phyloP scores from a whole-genome alignment of 1,140 invertebrate genomes.

The Drosophila burlai region DNA sequence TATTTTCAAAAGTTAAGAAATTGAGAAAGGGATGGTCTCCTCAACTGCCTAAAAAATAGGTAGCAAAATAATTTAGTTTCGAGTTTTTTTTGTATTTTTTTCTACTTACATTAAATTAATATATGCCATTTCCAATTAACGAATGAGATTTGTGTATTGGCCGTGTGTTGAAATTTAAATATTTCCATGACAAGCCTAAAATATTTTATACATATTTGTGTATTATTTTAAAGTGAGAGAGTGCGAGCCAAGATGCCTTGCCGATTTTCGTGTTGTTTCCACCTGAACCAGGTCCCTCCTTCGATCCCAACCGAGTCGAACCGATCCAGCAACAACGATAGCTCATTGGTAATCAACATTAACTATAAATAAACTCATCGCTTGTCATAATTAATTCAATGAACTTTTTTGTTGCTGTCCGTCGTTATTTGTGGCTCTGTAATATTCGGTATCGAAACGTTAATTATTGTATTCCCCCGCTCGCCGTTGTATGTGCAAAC shows the following conservation, averaged over 20 bases:
- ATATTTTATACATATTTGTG: neutral
- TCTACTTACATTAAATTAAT: neutral
- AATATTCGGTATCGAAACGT: conserved; percentile 36
- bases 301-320: neutral
- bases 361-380: conserved; percentile 73
- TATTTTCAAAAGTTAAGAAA: neutral
- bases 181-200: neutral
- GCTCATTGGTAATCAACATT: conserved; percentile 66
- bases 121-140: neutral
- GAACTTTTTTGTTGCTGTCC: conserved; percentile 40
- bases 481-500: conserved; percentile 25
- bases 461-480: conserved; percentile 16
- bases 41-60: conserved; percentile 5
- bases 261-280: neutral
- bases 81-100: neutral
- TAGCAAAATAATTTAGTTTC: neutral
- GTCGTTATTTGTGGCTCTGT: conserved; percentile 5
- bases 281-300: neutral
- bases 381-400: conserved; percentile 80
- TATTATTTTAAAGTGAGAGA: neutral
- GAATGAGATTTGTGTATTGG: neutral
- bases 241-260: neutral
- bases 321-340: conserved; percentile 22
- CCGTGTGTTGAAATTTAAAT: neutral
- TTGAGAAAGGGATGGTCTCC: neutral